These are phyloP conservation scores for Trissolcus basalis DNA, from an alignment of 1,140 invertebrate species.

Conservation along the genomic window DNA sequence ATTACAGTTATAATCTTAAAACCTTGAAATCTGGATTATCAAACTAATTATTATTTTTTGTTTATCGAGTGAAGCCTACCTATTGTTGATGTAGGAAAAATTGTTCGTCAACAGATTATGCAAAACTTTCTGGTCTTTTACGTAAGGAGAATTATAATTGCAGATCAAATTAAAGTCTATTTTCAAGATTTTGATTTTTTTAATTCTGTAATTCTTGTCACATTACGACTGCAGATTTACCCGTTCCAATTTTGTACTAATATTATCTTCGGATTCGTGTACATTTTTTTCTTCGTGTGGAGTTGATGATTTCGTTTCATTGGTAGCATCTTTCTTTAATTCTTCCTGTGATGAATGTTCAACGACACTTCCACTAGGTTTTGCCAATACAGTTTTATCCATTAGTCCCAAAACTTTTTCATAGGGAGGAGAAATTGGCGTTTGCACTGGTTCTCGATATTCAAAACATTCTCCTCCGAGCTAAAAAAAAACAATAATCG, in stretches of 20 bases:
- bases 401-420: conserved; percentile 78
- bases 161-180: no score
- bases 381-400: conserved; percentile 69
- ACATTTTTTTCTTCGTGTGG: not conserved
- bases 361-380: conserved; percentile 59
- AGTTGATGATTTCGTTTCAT: not conserved
- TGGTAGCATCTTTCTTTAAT: conserved; percentile 1
- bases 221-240: not conserved
- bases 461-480: conserved; percentile 77
- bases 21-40: no score
- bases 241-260: not conserved
- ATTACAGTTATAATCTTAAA: no score
- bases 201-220: no score
- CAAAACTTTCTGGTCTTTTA: no score
- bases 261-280: not conserved
- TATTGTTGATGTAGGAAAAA: no score
- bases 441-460: conserved; percentile 80
- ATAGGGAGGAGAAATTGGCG: conserved; percentile 82
- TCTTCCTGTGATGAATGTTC: conserved; percentile 37
- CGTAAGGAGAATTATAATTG: no score
- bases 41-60: no score
- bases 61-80: no score
- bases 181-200: no score
- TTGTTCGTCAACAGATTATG: no score
- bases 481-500: conserved; percentile 61